Evolutionary conservation across 1,140 invertebrate genomes (phyloP), one percentile per base, ranked within the genome.

Genomic region (Nylanderia fulva): DNA sequence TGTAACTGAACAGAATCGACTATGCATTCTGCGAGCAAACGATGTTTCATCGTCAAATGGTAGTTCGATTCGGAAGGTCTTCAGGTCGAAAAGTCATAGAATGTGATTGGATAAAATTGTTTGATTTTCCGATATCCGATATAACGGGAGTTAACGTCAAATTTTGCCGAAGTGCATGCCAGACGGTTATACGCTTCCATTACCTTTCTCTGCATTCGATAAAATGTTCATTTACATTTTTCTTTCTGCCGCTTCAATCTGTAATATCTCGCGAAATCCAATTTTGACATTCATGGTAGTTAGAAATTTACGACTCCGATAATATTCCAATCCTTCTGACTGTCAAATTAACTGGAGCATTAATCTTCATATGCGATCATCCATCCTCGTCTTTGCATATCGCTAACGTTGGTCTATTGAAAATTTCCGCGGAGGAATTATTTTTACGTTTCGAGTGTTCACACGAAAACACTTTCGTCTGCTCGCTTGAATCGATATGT

Each of bases 41-140:
- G 56, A 54, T 71, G 77, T 80, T 80, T 80, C 52, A 69, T 80
- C 64, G 64, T 52, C 24, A 71, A 80, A 71, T 80, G 52, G 33
- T 58, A 71, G 77, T 56, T 69, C 18, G 52, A 80, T 80, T 56
- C 64, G 64, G 64, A 71, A 42, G 64, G 64, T 71, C 77, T 80
- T 80, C 77, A 56, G 52, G 77, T 71, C 77, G 77, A 56, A 58
- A 80, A 80, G 77, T 80, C 77, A 71, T 80, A 69, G 77, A 71
- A 21, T 48, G 48, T 58, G 64, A 80, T 80, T 80, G 77, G 64
- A 80, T 80, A 80, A 80, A 80, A 80, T 71, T 80, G 77, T 80
- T 80, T 80, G 77, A 80, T 80, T 80, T 80, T 71, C 77, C 77
- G 77, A 80, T 80, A 80, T 71, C 77, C 77, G 77, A 80, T 80